Base-by-base conservation (phyloP, 92 coral and sea anemone genomes). In the Plumapathes pennacea region DNA sequence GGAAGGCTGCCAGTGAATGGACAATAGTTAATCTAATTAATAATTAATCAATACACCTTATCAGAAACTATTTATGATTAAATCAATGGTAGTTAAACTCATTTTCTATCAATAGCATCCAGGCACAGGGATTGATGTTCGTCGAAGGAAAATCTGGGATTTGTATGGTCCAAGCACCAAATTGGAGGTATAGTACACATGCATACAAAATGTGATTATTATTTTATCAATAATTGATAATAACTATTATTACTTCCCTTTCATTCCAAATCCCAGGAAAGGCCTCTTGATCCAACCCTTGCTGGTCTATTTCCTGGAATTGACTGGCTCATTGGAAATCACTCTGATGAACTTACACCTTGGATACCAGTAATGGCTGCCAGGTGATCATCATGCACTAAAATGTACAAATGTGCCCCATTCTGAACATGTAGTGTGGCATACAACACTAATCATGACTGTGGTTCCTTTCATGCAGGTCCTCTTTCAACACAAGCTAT, bases 301-400 rank as follows among this genome's bases (percentile, higher is more conserved):
- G 23, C 77, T 20, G 46, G 66, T 31, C 69, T 89, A 38, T 92
- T 70, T 56, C 87, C 96, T 20, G 83, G 84, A 28, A 73, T 72
- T 25, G 98, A 92, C 32, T 92, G 98, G 98, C 48, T 92, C 64
- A 92, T 92, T 38, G 98, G 98, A 10, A 92, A 92, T 61, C 98
- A 92, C 49, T 92, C 98, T 10, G 98, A 92, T 71, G 98, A 92
- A 48, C 73, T 92, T 4, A 92, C 98, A 4, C 98, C 98, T 10
- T 92, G 98, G 98, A 76, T 92, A 51, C 98, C 98, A 0, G 96
- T 92, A 33, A 92, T 92, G 54, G 94, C 96, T 29, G 96, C 96
- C 46, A 85, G 96, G 97, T 88, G 32, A 9, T 40, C 9, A n/a
- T n/a, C n/a, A n/a, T n/a, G n/a, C n/a, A n/a, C n/a, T n/a, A n/a